Evolutionary conservation across 2,113 vertebrate species (phyloP).

Genomic region (Rhipidura dahli): DNA sequence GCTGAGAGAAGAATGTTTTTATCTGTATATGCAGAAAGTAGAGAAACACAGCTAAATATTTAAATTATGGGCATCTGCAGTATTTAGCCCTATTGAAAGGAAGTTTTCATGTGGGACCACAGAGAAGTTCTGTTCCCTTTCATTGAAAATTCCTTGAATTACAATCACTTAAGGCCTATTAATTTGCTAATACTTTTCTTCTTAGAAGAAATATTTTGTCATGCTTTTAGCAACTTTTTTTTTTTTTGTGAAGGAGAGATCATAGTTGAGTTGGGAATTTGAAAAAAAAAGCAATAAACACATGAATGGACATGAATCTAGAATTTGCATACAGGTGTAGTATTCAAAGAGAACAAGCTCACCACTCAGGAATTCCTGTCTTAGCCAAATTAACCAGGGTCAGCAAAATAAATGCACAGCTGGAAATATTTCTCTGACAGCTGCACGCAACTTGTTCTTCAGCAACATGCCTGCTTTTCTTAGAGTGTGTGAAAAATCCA

Average conservation of each 20-base stretch:
- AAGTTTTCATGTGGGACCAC: not conserved
- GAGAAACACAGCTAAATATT: not conserved
- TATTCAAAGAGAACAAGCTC: constrained; percentile 25
- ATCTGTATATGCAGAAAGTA: not conserved
- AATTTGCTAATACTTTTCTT: not conserved
- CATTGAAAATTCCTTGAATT: not conserved
- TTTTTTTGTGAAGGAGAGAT: not conserved
- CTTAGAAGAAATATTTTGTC: not conserved
- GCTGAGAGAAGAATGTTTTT: not conserved
- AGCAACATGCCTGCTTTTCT: not conserved
- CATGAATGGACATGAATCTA: constrained; percentile 15
- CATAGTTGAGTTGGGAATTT: not conserved
- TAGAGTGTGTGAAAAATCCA: not conserved
- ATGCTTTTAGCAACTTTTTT: not conserved
- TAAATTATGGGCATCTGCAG: not conserved
- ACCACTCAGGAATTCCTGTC: constrained; percentile 26
- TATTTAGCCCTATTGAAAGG: not conserved
- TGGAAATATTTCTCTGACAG: constrained; percentile 40
- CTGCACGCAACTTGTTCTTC: not conserved
- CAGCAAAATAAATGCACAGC: not conserved
- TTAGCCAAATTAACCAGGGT: constrained; percentile 35
- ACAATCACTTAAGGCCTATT: not conserved
- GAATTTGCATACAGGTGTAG: constrained; percentile 53
- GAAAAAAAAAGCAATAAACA: not conserved
- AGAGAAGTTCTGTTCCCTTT: not conserved